Evolutionary conservation across 2,113 vertebrate species (phyloP).

Genomic region (Chelonoidis abingdonii): DNA sequence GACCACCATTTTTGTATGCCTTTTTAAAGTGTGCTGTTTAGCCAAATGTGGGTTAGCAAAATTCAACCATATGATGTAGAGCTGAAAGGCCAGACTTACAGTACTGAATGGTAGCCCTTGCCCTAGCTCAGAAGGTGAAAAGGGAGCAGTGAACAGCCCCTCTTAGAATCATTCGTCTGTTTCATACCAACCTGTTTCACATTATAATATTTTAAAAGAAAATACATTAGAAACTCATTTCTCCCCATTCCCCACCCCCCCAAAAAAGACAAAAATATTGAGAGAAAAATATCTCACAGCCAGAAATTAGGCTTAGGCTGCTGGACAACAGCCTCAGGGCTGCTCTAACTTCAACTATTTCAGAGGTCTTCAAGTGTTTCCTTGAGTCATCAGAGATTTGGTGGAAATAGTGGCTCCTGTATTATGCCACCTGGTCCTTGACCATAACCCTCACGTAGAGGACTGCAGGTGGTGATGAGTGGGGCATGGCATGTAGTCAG

Average conservation of each 20-base stretch:
- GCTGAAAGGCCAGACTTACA: too few species aligned
- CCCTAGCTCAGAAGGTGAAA: neutral
- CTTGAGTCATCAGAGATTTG: neutral
- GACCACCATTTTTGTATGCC: neutral
- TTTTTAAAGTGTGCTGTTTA: neutral
- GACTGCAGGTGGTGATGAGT: neutral
- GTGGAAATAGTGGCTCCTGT: neutral
- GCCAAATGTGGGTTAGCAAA: neutral
- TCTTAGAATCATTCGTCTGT: neutral
- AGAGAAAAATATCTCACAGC: neutral
- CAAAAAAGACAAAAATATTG: neutral
- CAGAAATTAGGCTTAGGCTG: neutral
- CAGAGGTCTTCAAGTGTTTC: neutral
- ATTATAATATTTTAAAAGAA: neutral
- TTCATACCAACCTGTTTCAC: accelerated
- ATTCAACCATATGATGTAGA: too few species aligned
- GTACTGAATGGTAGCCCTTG: neutral
- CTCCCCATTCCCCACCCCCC: neutral
- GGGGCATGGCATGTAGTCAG: neutral
- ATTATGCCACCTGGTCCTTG: neutral
- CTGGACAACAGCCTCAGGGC: neutral
- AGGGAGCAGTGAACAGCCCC: neutral
- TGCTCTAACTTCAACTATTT: neutral
- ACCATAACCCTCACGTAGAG: neutral
- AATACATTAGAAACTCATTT: neutral